Conservation (phyloP, 2,888 invertebrate genomes). For the Cheilosia vernalis region DNA sequence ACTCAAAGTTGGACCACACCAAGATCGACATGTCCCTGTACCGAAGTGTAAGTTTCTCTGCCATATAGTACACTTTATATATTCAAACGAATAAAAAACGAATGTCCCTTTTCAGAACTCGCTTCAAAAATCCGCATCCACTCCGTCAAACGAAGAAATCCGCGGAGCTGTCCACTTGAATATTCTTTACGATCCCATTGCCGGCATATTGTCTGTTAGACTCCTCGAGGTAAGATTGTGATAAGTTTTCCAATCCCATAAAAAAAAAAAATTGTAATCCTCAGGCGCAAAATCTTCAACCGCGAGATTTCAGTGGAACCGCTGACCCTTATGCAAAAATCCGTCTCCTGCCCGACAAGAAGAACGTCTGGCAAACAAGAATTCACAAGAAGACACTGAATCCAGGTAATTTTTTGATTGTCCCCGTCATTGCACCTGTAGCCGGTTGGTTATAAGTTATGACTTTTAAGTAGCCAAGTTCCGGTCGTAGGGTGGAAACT, state of each 20-base stretch:
- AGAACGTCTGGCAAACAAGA: constrained; percentile 86
- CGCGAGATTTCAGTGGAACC: constrained; percentile 86
- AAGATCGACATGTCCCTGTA: constrained; percentile 86
- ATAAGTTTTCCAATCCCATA: neutral
- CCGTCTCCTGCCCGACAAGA: constrained; percentile 86
- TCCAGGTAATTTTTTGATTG: constrained; percentile 83
- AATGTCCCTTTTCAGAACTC: constrained; percentile 77
- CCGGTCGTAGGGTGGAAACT: too few relatives aligned
- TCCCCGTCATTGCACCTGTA: constrained; percentile 11
- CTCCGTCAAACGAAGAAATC: constrained; percentile 83
- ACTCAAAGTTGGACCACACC: constrained; percentile 87
- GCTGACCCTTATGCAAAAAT: constrained; percentile 88
- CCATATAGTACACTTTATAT: too few relatives aligned
- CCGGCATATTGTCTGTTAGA: constrained; percentile 86
- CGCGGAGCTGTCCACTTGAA: constrained; percentile 87
- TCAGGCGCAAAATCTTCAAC: constrained; percentile 85
- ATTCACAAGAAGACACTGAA: constrained; percentile 87
- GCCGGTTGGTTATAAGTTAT: too few relatives aligned
- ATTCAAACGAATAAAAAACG: too few relatives aligned
- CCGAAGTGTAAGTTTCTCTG: constrained; percentile 82
- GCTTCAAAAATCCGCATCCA: constrained; percentile 80
- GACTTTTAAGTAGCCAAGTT: neutral
- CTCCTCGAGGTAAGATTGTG: constrained; percentile 85
- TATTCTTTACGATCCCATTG: constrained; percentile 86
- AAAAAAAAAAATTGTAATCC: neutral